Percentiles rank a stretch among this genome's conserved stretches.
These are phyloP conservation scores for Orycteropus afer DNA, from an alignment of 2,113 vertebrate genomes.

Conservation along the genomic window DNA sequence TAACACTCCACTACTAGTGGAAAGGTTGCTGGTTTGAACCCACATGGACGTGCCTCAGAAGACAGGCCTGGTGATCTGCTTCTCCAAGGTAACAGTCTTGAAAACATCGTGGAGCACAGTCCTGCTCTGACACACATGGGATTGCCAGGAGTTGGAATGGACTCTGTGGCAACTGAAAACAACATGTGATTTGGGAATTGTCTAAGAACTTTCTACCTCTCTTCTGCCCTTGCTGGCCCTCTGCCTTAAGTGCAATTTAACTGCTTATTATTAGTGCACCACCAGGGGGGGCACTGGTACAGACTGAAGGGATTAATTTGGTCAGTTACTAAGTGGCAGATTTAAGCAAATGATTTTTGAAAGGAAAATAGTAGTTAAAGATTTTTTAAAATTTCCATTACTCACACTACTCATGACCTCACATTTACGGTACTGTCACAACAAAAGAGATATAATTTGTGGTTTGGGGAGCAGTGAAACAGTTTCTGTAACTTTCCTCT, in stretches of 20 bases:
- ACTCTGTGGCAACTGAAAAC: not conserved
- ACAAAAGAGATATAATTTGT: not conserved
- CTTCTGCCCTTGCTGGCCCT: not conserved
- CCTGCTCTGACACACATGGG: not conserved
- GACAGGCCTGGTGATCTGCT: not conserved
- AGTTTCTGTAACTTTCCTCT: not conserved
- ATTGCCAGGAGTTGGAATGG: not conserved
- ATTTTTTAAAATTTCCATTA: not conserved
- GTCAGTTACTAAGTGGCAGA: not conserved
- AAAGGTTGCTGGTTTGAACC: not conserved
- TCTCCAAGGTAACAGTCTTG: not conserved
- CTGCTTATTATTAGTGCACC: not conserved
- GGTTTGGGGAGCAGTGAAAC: not conserved
- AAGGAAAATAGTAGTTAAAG: conserved; percentile 1
- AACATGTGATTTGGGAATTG: not conserved
- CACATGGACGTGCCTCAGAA: not conserved
- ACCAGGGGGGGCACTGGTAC: not conserved
- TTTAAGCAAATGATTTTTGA: not conserved
- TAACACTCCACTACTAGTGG: not conserved
- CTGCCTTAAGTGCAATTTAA: not conserved
- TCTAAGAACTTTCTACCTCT: not conserved
- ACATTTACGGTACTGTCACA: not conserved
- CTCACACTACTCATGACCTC: not conserved
- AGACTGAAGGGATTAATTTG: not conserved
- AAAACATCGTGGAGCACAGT: not conserved